Base-by-base conservation (phyloP, 2,797 vertebrate genomes). In the Labroides dimidiatus region DNA sequence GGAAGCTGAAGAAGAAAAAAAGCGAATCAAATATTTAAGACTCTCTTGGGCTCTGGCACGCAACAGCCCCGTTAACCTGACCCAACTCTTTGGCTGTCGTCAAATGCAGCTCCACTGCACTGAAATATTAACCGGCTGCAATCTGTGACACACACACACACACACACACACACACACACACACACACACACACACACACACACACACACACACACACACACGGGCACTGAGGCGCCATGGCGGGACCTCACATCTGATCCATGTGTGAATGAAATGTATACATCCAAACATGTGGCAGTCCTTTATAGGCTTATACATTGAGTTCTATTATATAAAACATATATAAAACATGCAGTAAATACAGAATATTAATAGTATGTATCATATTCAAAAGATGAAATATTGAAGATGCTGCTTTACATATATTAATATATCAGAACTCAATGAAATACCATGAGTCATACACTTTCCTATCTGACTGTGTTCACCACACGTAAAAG, bases 51-150 rank as follows among this genome's bases (percentile, higher is more conserved):
- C 69, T 43, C 56, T 84, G 81, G 87, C 90, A 89, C 68, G 72
- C 86, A 87, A 78, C 67, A 50, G 79, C 88, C 76, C 78, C 60
- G 71, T 84, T 77, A 90, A 90, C 84, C 85, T 84, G 81, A 81
- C 75, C 86, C 82, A 76, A 51, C 76, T 90, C 59, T 42, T 64
- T 44, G 76, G 73, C 76, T 77, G 86, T 81, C 74, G 72, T 77
- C 82, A 87, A 89, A 88, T 88, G 77, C 84, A 88, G 80, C 82
- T 75, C 73, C 64, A 74, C 74, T 49, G 64, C 59, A 58, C 84
- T 93, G 81, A 92, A 92, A 92, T 90, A 93, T 93, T 92, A 90
- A 92, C 80, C 37, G 56, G 58, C 64, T 89, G 79, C 84, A 91
- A 85, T 82, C 81, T 86, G 81, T 80, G 77, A 72, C 77, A 87